A percentile compares a stretch with the other conserved stretches of the same genome.
phyloP scores from a whole-genome alignment of 2,888 invertebrate species.

The Empis livida region DNA sequence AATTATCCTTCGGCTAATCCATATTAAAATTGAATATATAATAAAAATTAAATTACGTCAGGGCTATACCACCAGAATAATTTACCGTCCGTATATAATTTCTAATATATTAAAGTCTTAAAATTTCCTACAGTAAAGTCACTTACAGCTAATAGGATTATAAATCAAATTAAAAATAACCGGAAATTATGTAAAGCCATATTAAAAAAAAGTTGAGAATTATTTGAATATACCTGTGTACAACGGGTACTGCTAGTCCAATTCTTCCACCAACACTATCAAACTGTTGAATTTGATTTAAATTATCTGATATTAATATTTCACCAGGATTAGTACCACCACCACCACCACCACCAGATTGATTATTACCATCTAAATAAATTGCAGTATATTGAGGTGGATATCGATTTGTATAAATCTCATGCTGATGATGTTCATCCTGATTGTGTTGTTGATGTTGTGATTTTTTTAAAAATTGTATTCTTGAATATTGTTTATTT shows the following conservation, averaged over 20 bases:
- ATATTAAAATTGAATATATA: no score
- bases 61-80: no score
- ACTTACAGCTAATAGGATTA: no score
- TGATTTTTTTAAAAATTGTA: not conserved
- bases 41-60: no score
- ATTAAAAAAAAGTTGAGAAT: no score
- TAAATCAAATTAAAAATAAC: no score
- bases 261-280: not conserved
- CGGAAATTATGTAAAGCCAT: no score
- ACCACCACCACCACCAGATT: not conserved
- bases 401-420: slow-evolving; percentile 8
- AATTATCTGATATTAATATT: not conserved
- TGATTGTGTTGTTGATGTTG: slow-evolving; percentile 1
- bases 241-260: not conserved
- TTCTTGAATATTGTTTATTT: not conserved
- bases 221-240: not conserved
- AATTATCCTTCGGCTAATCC: no score
- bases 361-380: slow-evolving; percentile 21
- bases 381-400: slow-evolving; percentile 32
- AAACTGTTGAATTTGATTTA: not conserved
- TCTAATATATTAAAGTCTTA: no score
- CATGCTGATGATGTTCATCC: not conserved
- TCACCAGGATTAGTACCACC: not conserved
- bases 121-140: no score
- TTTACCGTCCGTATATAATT: no score